These are phyloP conservation scores for Misgurnus mizolepis DNA, from an alignment of 2,113 vertebrate genomes.

Conservation along the genomic window DNA sequence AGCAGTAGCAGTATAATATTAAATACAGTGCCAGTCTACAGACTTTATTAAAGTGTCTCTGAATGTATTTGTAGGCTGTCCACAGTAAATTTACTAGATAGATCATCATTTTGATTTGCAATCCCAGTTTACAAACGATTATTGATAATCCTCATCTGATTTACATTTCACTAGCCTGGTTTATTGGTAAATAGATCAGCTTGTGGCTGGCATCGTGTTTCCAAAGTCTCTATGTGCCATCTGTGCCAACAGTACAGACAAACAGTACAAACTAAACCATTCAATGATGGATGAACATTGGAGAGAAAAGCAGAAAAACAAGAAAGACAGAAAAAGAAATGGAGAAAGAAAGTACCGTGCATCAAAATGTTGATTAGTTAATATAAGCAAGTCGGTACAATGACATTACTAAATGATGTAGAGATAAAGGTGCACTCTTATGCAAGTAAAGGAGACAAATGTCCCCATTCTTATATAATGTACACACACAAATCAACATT, in stretches of 20 bases:
- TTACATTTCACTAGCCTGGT: neutral
- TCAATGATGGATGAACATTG: constrained; percentile 52
- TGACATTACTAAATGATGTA: neutral
- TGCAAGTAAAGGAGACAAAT: neutral
- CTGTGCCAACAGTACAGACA: constrained; percentile 58
- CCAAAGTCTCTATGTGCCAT: constrained; percentile 52
- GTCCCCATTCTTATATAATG: neutral
- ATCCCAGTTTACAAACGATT: neutral
- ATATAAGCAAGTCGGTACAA: neutral
- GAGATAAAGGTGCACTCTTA: neutral
- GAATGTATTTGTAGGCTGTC: neutral
- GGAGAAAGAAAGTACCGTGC: neutral
- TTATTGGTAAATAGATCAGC: constrained; percentile 25
- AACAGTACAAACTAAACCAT: constrained; percentile 57
- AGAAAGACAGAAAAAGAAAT: neutral
- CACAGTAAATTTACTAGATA: neutral
- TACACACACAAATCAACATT: neutral
- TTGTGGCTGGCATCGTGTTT: constrained; percentile 35
- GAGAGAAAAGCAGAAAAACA: constrained; percentile 35
- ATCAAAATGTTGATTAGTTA: neutral
- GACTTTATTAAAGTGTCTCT: constrained; percentile 14
- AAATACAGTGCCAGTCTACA: neutral
- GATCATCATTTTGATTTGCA: neutral
- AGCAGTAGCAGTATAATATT: neutral
- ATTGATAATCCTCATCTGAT: neutral